Base-by-base conservation (phyloP, 2,113 vertebrate species). In the Trogon melanurus region DNA sequence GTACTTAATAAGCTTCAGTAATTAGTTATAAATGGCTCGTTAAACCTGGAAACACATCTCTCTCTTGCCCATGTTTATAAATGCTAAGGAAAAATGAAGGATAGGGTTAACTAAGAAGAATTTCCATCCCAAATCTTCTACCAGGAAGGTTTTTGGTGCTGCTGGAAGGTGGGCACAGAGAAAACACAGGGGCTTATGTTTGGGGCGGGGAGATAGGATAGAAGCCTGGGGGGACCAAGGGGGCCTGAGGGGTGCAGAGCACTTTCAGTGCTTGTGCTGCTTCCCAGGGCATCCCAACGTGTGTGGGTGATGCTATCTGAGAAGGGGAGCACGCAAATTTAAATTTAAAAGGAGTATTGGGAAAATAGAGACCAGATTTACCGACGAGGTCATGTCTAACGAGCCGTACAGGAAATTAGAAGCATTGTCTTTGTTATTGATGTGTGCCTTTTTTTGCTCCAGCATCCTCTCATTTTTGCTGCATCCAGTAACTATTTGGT, bases 1-100 rank as follows among this genome's bases (percentile, higher is more conserved):
- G 92, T 25, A 23, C 91, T 96, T 97, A 97, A 97, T 96, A 97
- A 96, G 96, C 81, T 96, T 91, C 94, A 95, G 95, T 96, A 97
- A 97, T 97, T 97, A 96, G 91, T 96, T 96, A 95, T 83, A 97
- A 96, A 96, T 87, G 97, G 89, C 84, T 97, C 3, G 65, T 96
- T 95, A 96, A 97, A 96, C 86, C 79, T 96, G 73, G 75, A 96
- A 93, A 92, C 67, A 34, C 83, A 61, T 82, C 74, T 91, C 30
- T 70, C 10, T 85, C 36, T 85, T 94, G 65, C 62, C 60, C 25
- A 11, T 45, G 25, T 89, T 96, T 95, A 32, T 62, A 79, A 56
- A 84, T 6, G 10, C 22, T 30, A 56, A 83, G 41, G 79, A 91
- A 76, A 95, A 78, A 3, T 11, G 36, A 87, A 96, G n/a, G 72